Conservation (phyloP, 2,797 vertebrate genomes). For the Takifugu rubripes region DNA sequence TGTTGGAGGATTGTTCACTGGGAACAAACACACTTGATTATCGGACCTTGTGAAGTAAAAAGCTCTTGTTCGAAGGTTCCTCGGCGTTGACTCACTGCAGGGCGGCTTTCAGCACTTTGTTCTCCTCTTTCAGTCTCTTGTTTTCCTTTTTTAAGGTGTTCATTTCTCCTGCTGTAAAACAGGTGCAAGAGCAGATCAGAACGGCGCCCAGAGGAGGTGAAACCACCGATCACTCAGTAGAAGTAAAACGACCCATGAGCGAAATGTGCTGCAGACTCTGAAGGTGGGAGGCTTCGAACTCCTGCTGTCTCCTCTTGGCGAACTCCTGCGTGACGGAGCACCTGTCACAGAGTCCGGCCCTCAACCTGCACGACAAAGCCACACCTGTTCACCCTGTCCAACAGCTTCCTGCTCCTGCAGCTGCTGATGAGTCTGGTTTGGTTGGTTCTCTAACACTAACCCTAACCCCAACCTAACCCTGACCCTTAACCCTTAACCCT, state of each 20-base stretch:
- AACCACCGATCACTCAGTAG: not conserved
- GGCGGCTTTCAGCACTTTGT: constrained; percentile 66
- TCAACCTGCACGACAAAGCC: constrained; percentile 72
- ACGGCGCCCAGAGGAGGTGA: not conserved
- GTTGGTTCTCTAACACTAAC: too few species aligned
- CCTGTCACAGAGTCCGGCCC: constrained; percentile 93
- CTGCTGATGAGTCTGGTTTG: not conserved
- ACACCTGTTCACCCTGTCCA: not conserved
- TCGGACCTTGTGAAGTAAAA: too few species aligned
- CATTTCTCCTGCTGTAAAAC: constrained; percentile 79
- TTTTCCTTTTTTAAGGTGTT: constrained; percentile 86
- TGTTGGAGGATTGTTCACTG: constrained; percentile 41
- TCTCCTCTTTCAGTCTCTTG: constrained; percentile 79
- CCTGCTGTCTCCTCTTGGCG: constrained; percentile 87
- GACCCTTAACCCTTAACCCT: too few species aligned
- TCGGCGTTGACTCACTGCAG: constrained; percentile 66
- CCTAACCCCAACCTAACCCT: too few species aligned
- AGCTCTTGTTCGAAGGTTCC: too few species aligned
- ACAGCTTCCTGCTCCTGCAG: not conserved
- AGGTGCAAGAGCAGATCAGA: not conserved
- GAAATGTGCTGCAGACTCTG: constrained; percentile 90
- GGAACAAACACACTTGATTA: too few species aligned
- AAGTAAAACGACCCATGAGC: constrained; percentile 74
- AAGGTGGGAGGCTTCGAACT: constrained; percentile 84
- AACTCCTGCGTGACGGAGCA: constrained; percentile 95